Evolutionary conservation across 2,888 invertebrate genomes (phyloP), one percentile per base, ranked within the genome.

Genomic region (Diploptera punctata): DNA sequence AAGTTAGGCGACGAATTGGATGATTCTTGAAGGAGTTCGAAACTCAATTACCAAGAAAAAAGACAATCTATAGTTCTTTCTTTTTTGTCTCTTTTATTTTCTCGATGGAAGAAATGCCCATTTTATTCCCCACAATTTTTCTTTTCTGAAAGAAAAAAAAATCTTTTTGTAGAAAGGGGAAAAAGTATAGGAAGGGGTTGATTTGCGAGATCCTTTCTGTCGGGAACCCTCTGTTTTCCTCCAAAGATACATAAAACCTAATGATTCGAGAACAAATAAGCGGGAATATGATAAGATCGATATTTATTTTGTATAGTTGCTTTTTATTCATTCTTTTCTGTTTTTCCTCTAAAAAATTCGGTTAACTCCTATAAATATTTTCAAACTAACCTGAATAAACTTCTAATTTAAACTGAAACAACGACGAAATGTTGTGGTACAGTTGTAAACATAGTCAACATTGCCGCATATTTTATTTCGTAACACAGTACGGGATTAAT

Each of bases 151-250:
- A 49, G 18, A 10, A n/a, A n/a, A 21, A 18, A 13, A 24, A 3
- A 24, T 24, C 52, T 9, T 9, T 24, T 13, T 9, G 24, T 24
- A 24, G 19, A 3, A 13, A 1, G 62, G 16, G 21, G 43, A 18
- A 18, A 19, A 61, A 43, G 21, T 16, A 33, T 18, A 16, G 13
- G 43, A 62, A 43, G 57, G 43, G 43, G 62, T 43, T 62, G 62
- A 62, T 62, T 62, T 62, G 62, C 62, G 43, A 43, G 18, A 43
- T 62, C 62, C 43, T 62, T 21, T 18, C 33, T 62, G 62, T 43
- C 62, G 43, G 62, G 43, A 43, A 62, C 62, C 43, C 43, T 62
- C 62, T 62, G 62, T 62, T 62, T 62, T 62, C 62, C 31, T 62
- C 43, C 62, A 16, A 43, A 62, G 62, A 62, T 43, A 62, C 62